phyloP scores from a whole-genome alignment of 2,888 invertebrate species.

The Ornithoptera priamus region DNA sequence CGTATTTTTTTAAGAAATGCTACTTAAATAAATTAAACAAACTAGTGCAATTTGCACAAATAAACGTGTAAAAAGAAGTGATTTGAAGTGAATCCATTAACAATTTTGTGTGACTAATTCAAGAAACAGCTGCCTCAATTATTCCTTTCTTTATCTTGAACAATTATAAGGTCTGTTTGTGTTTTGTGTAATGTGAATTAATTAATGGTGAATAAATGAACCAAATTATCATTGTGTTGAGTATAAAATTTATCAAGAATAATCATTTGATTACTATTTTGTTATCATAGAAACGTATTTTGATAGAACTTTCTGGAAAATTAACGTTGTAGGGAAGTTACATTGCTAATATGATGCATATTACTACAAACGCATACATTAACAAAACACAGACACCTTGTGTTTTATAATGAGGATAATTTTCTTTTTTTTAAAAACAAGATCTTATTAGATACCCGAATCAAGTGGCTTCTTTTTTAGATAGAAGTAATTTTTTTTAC shows the following conservation, averaged over 20 bases:
- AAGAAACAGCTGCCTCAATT: not conserved
- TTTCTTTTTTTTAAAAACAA: not conserved
- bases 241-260: not conserved
- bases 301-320: not conserved
- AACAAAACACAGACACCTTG: not conserved
- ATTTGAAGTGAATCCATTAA: constrained; percentile 1
- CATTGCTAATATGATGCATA: not conserved
- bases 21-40: constrained; percentile 6
- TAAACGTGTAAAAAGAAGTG: constrained; percentile 13
- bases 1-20: constrained; percentile 26
- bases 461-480: too few relatives aligned
- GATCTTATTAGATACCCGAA: too few relatives aligned
- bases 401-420: not conserved
- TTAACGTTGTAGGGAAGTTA: not conserved
- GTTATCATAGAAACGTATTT: not conserved
- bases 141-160: not conserved
- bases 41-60: constrained; percentile 31
- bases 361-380: not conserved
- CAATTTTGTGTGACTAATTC: not conserved
- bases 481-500: too few relatives aligned
- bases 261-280: not conserved
- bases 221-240: not conserved
- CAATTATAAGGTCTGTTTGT: not conserved
- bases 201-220: not conserved
- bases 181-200: not conserved